These are phyloP conservation scores for Papilio dardanus DNA, from an alignment of 1,140 invertebrate genomes.

Conservation along the genomic window DNA sequence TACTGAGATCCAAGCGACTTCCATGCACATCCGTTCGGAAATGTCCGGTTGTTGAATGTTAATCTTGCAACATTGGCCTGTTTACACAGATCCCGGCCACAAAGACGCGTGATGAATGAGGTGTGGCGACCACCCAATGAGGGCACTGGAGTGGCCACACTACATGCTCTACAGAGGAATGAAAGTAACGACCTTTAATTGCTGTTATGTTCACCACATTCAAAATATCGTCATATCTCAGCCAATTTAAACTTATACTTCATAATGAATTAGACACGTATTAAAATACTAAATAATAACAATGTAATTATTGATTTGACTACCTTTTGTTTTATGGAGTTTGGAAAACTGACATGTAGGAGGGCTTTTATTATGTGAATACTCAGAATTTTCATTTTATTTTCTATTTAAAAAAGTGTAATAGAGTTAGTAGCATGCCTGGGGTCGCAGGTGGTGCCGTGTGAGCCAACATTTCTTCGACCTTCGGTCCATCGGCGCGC, in stretches of 20 bases:
- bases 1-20: slow-evolving; percentile 43
- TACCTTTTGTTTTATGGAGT: no score
- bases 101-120: slow-evolving; percentile 56
- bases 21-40: slow-evolving; percentile 69
- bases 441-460: slow-evolving; percentile 52
- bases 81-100: slow-evolving; percentile 56
- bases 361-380: no score
- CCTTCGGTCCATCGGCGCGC: slow-evolving; percentile 65
- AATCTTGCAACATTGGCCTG: slow-evolving; percentile 52
- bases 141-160: slow-evolving; percentile 44
- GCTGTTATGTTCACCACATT: no score
- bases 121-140: slow-evolving; percentile 72
- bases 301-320: no score
- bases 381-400: no score
- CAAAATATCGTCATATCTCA: no score
- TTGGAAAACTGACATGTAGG: no score
- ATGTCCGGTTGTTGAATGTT: slow-evolving; percentile 51
- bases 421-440: slow-evolving; percentile 27
- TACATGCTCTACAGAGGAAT: slow-evolving; percentile 10
- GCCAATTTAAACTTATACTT: no score
- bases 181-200: slow-evolving; percentile 24
- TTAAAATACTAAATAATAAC: no score
- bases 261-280: no score
- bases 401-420: no score
- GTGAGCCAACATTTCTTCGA: slow-evolving; percentile 74